These are phyloP conservation scores for Neodiprion pinetum DNA, from an alignment of 1,140 invertebrate genomes.

Conservation along the genomic window DNA sequence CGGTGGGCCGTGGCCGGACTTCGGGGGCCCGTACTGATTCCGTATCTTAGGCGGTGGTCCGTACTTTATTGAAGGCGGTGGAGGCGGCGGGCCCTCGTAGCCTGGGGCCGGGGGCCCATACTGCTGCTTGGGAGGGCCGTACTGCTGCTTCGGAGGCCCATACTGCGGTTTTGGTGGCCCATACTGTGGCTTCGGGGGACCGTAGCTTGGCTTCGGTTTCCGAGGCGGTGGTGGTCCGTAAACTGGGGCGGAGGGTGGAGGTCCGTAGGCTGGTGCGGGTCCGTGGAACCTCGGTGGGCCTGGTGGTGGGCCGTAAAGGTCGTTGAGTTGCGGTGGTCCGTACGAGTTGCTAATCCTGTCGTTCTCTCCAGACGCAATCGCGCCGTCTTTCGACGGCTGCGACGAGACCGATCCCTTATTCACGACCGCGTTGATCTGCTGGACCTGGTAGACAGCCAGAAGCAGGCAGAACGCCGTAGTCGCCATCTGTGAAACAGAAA, in stretches of 20 bases:
- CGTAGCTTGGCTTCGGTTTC: conserved; percentile 38
- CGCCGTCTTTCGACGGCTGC: neutral
- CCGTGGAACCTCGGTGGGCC: conserved; percentile 49
- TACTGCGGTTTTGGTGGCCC: conserved; percentile 57
- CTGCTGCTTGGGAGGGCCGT: conserved; percentile 61
- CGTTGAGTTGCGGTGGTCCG: conserved; percentile 48
- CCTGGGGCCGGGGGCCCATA: conserved; percentile 43
- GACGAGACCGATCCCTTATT: neutral
- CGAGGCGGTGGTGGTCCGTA: conserved; percentile 52
- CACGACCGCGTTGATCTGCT: neutral
- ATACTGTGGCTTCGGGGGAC: conserved; percentile 55
- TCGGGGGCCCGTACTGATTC: conserved; percentile 19
- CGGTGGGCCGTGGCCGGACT: conserved; percentile 42
- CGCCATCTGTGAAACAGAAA: neutral
- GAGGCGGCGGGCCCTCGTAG: conserved; percentile 50
- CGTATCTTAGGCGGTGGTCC: conserved; percentile 45
- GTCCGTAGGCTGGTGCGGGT: conserved; percentile 44
- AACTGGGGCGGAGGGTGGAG: conserved; percentile 42
- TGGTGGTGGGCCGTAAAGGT: conserved; percentile 56
- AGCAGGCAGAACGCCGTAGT: neutral
- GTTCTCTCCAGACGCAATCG: conserved; percentile 39
- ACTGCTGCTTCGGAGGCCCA: conserved; percentile 48
- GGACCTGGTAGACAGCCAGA: neutral
- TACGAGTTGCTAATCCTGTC: conserved; percentile 57
- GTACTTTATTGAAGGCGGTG: conserved; percentile 49